Conservation (phyloP, 2,797 vertebrate genomes). For the Clarias pachynema region DNA sequence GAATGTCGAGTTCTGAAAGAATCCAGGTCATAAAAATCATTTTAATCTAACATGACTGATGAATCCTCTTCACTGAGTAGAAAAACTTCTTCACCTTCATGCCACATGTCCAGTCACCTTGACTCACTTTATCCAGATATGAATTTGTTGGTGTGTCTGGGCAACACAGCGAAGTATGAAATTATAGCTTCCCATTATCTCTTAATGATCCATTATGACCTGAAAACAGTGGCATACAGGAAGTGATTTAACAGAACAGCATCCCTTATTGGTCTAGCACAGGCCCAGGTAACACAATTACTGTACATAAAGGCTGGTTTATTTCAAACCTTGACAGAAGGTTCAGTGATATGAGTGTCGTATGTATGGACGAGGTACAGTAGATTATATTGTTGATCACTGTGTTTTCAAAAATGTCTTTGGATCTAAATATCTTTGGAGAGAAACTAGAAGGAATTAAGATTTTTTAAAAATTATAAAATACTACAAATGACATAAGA, state of each 20-base stretch:
- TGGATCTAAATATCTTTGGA: background rate
- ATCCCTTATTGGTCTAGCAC: background rate
- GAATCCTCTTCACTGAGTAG: background rate
- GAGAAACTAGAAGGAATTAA: background rate
- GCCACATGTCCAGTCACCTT: background rate
- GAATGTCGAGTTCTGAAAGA: background rate
- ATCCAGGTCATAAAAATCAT: slow-evolving; percentile 10
- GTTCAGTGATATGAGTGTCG: background rate
- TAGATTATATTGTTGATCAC: background rate
- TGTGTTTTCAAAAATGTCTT: background rate
- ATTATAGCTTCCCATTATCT: slow-evolving; percentile 9
- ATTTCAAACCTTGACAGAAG: background rate
- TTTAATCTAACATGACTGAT: background rate
- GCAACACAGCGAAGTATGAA: slow-evolving; percentile 26
- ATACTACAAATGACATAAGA: background rate
- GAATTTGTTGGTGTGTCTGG: slow-evolving; percentile 30
- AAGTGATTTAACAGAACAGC: slow-evolving; percentile 1
- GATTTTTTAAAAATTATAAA: background rate
- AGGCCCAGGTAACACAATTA: background rate
- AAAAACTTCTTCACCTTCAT: background rate
- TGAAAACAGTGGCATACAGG: slow-evolving; percentile 3
- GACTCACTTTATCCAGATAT: background rate
- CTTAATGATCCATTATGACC: background rate
- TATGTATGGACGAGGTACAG: background rate
- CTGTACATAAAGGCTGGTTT: background rate